phyloP scores from a whole-genome alignment of 2,113 vertebrate species.

The Trochalopteron elliotii region DNA sequence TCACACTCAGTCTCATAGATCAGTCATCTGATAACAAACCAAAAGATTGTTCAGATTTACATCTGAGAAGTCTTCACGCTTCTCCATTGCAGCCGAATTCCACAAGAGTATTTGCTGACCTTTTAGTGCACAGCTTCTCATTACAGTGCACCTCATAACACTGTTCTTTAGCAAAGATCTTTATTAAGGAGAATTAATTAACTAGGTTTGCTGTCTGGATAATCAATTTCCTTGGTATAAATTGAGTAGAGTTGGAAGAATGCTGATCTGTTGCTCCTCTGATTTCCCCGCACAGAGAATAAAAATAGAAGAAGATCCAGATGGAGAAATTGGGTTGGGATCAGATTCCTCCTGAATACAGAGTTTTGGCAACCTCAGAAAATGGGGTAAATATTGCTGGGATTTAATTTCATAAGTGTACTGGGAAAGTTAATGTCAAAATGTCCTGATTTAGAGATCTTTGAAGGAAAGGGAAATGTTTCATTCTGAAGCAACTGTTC shows the following conservation, averaged over 20 bases:
- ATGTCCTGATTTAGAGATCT: background rate
- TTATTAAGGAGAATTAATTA: constrained; percentile 42
- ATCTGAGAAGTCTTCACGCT: background rate
- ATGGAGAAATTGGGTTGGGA: background rate
- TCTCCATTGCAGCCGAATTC: background rate
- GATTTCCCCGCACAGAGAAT: background rate
- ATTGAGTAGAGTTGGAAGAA: constrained; percentile 16
- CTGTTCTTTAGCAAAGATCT: background rate
- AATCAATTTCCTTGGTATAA: constrained; percentile 37
- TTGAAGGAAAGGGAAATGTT: background rate
- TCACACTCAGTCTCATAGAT: background rate
- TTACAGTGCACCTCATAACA: background rate
- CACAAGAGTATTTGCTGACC: background rate
- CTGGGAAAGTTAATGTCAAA: background rate
- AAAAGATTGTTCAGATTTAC: background rate
- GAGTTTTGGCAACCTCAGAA: background rate
- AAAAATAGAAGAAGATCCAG: constrained; percentile 34
- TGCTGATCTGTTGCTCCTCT: background rate
- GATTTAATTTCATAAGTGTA: background rate
- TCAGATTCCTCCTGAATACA: background rate
- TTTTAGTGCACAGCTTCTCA: background rate
- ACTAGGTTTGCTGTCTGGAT: background rate
- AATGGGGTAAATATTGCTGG: background rate
- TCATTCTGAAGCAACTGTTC: background rate
- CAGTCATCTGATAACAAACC: background rate